Evolutionary conservation across 2,797 vertebrate genomes (phyloP).

Genomic region (Rhincodon typus): DNA sequence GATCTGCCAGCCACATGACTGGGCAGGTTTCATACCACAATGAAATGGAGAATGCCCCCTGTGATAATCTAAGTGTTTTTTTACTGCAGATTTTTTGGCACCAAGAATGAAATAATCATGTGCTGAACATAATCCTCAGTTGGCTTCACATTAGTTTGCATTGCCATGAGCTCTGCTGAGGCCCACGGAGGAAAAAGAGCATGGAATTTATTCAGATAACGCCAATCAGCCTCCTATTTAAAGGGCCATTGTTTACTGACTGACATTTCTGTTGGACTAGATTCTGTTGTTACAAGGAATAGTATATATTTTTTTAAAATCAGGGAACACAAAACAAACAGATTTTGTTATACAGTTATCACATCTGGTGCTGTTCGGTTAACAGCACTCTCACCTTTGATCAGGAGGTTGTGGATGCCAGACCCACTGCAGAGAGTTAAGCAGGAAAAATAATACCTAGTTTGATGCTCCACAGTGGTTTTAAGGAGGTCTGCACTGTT

Average conservation of each 20-base stretch:
- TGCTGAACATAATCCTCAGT: background rate
- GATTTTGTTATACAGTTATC: background rate
- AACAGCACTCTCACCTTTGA: background rate
- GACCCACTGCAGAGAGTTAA: background rate
- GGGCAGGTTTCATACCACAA: background rate
- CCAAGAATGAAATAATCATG: background rate
- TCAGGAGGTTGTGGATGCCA: background rate
- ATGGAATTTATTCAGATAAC: background rate
- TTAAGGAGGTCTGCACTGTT: background rate
- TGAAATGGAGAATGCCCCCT: background rate
- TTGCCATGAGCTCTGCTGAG: background rate
- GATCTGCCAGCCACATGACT: background rate
- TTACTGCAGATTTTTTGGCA: background rate
- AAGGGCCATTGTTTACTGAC: background rate
- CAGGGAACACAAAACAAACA: background rate
- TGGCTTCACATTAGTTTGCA: background rate
- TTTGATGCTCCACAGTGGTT: background rate
- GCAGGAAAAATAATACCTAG: background rate
- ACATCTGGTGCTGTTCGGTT: background rate
- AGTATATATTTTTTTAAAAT: background rate
- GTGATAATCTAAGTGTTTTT: background rate
- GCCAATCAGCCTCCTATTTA: background rate
- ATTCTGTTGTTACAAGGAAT: background rate
- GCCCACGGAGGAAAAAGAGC: background rate
- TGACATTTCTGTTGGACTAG: background rate